Evolutionary conservation across 2,113 vertebrate genomes (phyloP).

Genomic region (Dendrocopos noguchii): DNA sequence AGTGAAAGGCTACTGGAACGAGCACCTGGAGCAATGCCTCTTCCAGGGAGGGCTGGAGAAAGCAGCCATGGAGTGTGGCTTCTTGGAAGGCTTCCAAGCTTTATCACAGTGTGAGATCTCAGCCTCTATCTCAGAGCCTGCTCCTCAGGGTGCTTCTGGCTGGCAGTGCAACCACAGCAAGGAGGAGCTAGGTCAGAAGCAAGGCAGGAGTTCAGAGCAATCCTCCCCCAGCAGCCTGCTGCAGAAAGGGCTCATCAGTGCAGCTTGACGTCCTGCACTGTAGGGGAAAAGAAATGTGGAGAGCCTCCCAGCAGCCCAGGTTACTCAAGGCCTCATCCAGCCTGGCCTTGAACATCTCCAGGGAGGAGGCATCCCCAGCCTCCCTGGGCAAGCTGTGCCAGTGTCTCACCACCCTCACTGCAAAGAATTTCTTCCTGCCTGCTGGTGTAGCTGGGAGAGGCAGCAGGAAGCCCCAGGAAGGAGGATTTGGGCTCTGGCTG

Average conservation of each 20-base stretch:
- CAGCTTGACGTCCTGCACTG: not conserved
- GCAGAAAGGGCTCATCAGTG: not conserved
- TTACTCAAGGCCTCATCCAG: too few species aligned
- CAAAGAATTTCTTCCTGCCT: not conserved
- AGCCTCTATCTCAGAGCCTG: not conserved
- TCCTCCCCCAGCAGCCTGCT: not conserved
- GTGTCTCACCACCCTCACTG: too few species aligned
- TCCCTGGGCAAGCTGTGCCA: too few species aligned
- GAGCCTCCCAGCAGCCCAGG: too few species aligned
- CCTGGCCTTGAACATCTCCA: too few species aligned
- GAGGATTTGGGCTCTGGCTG: slow-evolving; percentile 4
- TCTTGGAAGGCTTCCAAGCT: not conserved
- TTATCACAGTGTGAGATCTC: not conserved
- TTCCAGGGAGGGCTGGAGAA: not conserved
- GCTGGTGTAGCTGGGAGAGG: not conserved
- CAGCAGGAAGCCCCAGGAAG: slow-evolving; percentile 11
- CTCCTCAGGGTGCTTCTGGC: not conserved
- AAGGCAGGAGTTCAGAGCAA: not conserved
- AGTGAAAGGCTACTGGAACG: rapidly evolving
- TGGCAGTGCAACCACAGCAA: not conserved
- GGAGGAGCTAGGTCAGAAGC: not conserved
- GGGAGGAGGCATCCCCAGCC: too few species aligned
- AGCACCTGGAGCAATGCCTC: not conserved
- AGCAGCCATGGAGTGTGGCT: not conserved
- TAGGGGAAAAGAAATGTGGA: not conserved